Conservation (phyloP, 1,140 invertebrate species). For the Drosophila orena region DNA sequence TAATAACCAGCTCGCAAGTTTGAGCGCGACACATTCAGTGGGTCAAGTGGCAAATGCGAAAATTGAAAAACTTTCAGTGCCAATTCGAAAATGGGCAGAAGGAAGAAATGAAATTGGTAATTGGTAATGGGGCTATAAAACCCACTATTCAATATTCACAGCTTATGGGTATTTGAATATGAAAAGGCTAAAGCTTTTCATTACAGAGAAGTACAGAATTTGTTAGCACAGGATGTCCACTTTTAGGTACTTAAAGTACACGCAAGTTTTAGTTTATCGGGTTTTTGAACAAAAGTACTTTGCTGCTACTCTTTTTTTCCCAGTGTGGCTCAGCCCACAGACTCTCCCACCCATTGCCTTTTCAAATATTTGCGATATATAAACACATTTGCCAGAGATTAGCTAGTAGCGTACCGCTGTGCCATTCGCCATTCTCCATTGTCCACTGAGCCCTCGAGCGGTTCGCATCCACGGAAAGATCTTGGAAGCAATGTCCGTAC, state of each 20-base stretch:
- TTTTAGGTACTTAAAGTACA: neutral
- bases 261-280: too few species aligned
- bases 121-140: neutral
- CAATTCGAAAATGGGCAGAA: neutral
- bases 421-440: slow-evolving; percentile 1
- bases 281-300: too few species aligned
- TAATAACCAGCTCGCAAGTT: neutral
- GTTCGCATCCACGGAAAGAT: neutral
- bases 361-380: neutral
- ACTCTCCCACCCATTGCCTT: slow-evolving; percentile 1
- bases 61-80: slow-evolving; percentile 4
- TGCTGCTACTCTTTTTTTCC: neutral
- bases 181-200: too few species aligned
- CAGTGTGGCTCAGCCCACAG: neutral
- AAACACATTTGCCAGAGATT: neutral
- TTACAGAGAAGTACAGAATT: too few species aligned
- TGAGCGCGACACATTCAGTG: slow-evolving; percentile 3
- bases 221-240: too few species aligned
- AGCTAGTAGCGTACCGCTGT: neutral
- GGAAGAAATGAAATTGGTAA: neutral
- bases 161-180: too few species aligned
- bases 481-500: slow-evolving; percentile 1
- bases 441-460: neutral
- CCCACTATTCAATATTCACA: too few species aligned
- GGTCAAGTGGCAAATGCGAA: neutral